phyloP scores from a whole-genome alignment of 2,113 vertebrate species.

The Noctilio leporinus region DNA sequence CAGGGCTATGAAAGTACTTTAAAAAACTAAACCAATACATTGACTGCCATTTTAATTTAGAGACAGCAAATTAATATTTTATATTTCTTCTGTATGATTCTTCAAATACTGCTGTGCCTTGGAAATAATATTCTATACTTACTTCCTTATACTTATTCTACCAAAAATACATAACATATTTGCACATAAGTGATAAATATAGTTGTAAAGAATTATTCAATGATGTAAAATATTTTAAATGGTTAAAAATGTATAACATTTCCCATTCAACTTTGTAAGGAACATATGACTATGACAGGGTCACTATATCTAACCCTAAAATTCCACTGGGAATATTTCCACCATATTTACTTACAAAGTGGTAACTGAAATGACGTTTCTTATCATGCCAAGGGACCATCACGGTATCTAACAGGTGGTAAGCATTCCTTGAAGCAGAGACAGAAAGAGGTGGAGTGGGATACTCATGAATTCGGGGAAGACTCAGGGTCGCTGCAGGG shows the following conservation, averaged over 20 bases:
- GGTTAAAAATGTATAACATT: not conserved
- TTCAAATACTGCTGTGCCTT: slow-evolving; percentile 20
- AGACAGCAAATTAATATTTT: not conserved
- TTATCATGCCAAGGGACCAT: not conserved
- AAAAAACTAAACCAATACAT: not conserved
- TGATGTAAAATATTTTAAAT: not conserved
- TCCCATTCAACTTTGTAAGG: not conserved
- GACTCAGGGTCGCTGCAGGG: not conserved
- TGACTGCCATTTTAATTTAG: not conserved
- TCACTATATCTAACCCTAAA: not conserved
- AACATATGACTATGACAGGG: not conserved
- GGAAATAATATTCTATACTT: not conserved
- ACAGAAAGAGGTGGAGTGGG: not conserved
- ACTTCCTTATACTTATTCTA: not conserved
- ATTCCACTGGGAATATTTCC: not conserved
- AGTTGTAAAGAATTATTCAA: not conserved
- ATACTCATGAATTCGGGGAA: not conserved
- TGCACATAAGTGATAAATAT: not conserved
- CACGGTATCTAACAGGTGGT: not conserved
- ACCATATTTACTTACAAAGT: not conserved
- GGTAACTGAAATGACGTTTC: not conserved
- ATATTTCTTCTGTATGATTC: not conserved
- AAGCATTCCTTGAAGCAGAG: not conserved
- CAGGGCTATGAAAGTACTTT: too few species aligned
- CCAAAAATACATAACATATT: not conserved